Evolutionary conservation across 2,113 vertebrate genomes (phyloP), one percentile per base, ranked within the genome.

Genomic region (Forbesichthys agassizii): DNA sequence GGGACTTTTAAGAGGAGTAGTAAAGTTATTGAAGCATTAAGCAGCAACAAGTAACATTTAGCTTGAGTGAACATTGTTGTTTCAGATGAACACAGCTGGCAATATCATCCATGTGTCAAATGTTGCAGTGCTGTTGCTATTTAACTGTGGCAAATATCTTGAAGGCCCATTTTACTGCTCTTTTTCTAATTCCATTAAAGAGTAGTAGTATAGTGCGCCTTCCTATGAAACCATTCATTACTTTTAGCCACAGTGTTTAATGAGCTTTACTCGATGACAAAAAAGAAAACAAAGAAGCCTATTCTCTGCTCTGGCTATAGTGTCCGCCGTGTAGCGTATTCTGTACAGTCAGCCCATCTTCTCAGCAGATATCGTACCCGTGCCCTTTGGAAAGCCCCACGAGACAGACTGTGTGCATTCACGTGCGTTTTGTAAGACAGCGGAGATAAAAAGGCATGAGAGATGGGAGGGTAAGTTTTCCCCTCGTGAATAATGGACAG

Each of bases 401-500:
- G 74, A 71, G 70, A 64, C 16, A 2, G 36, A 49, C 33, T 4
- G 51, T 49, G 58, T 11, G 67, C 63, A 27, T 68, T 66, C 80
- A 73, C 16, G 33, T 62, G 62, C 8, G 1, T 9, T 69, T 42
- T 61, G 48, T 8, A 49, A 52, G 62, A 64, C 48, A 3, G 48
- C 20, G 9, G 36, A 68, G 58, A 61, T 33, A 14, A 0, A 46
- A 11, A 47, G 52, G 49, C 16, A 1, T 1, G 9, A 64, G 62
- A 55, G 42, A 42, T 14, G 72, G 66, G 20, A 59, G 61, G 53
- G 51, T 62, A 79, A 61, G 74, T 48, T 77, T 78, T 73, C 64
- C 62, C 71, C 62, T 81, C 0, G 5, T 84, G 58, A 77, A 85
- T 75, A 64, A 85, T 77, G 59, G 66, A 83, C 20, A 53, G 55